Evolutionary conservation across 1,140 invertebrate genomes (phyloP), one percentile per base, ranked within the genome.

Genomic region (Macrobrachium nipponense): DNA sequence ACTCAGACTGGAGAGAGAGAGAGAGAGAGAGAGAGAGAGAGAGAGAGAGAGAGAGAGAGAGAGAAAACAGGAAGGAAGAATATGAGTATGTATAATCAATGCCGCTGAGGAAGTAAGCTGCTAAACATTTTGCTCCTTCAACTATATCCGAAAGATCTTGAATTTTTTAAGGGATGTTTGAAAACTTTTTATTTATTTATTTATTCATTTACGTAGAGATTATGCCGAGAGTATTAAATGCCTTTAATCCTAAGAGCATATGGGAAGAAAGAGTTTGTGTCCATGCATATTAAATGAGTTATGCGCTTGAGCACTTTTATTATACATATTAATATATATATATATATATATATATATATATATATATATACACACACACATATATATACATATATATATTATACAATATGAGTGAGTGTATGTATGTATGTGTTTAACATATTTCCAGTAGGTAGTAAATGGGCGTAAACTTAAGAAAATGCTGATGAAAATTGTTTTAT

Each of bases 291-390:
- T 36, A 36, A 23, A 36, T 10, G 14, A 23, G 14, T n/a, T 72
- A 72, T 17, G 36, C 43, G 20, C 43, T 5, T 68, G 20, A 4
- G 36, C 43, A 72, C 43, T 36, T n/a, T n/a, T 68, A 68, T 27
- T 51, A 51, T 6, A 51, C 7, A 51, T 51, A 51, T 51, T 5
- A 5, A 51, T 72, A 72, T 72, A 72, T 72, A 72, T 72, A 72
- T 72, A 72, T 72, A 72, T 72, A 72, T 72, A 72, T 72, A 72
- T 72, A 72, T 72, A 72, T 72, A 72, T 72, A 72, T 72, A 72
- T 72, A 72, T 72, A 72, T 72, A 72, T 72, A 66, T 15, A 62
- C 2, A 62, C n/a, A 62, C 14, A n/a, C n/a, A 62, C 14, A n/a
- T 72, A 72, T 72, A 72, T 72, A 72, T 72, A 72, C 36, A 36